Evolutionary conservation across 1,140 invertebrate species (phyloP).

Genomic region (Augochlora pura): DNA sequence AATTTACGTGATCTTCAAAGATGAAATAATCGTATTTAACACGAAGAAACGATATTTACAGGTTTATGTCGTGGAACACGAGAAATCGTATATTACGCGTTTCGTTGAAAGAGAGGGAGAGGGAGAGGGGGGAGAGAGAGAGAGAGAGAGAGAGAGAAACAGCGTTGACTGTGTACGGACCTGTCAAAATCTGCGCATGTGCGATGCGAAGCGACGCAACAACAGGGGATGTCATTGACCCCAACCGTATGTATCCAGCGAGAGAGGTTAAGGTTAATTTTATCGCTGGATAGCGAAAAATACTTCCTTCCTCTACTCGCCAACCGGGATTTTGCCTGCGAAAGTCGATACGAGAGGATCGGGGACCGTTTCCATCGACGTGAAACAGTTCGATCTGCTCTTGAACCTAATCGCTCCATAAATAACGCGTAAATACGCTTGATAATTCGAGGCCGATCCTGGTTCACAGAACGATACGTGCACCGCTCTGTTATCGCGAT

Average conservation of each 20-base stretch:
- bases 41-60: too few relatives aligned
- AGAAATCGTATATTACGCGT: constrained; percentile 9
- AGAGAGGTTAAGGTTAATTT: constrained; percentile 66
- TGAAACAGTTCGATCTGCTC: not conserved
- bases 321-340: not conserved
- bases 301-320: constrained; percentile 47
- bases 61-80: too few relatives aligned
- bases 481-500: not conserved
- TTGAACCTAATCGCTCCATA: not conserved
- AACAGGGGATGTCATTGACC: constrained; percentile 64
- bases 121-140: constrained; percentile 5
- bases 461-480: not conserved
- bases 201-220: constrained; percentile 19
- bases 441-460: not conserved
- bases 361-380: not conserved
- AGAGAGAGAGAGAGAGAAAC: constrained; percentile 29
- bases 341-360: not conserved
- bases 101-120: not conserved
- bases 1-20: too few relatives aligned
- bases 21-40: too few relatives aligned
- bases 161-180: constrained; percentile 44
- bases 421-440: not conserved
- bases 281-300: constrained; percentile 57
- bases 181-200: constrained; percentile 61
- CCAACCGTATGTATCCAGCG: constrained; percentile 57